These are phyloP conservation scores for Drosophila rubida DNA, from an alignment of 2,888 invertebrate species.

Conservation along the genomic window DNA sequence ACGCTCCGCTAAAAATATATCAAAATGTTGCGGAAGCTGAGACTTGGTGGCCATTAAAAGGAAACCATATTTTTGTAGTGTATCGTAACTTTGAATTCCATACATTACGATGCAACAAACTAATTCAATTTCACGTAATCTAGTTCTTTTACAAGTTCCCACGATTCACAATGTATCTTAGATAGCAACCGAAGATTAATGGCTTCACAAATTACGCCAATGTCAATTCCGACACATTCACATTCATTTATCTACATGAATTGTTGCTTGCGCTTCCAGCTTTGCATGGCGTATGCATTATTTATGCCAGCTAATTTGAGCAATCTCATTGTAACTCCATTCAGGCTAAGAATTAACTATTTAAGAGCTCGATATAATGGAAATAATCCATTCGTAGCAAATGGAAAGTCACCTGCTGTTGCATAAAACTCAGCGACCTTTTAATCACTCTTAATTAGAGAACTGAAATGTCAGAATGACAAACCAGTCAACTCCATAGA, in stretches of 20 bases:
- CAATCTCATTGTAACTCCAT: neutral
- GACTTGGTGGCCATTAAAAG: neutral
- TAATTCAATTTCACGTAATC: no score
- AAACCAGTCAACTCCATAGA: slow-evolving; percentile 24
- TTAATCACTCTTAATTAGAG: slow-evolving; percentile 60
- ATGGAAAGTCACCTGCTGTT: neutral
- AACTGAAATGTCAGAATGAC: slow-evolving; percentile 60
- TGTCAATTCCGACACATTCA: slow-evolving; percentile 16
- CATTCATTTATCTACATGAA: slow-evolving; percentile 4
- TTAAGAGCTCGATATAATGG: slow-evolving; percentile 1
- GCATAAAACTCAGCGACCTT: slow-evolving; percentile 36
- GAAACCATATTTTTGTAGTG: neutral
- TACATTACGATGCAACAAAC: no score
- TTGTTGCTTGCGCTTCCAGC: no score
- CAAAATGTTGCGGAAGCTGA: neutral
- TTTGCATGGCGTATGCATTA: slow-evolving; percentile 28
- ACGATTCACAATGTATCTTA: slow-evolving; percentile 17
- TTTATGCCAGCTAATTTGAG: neutral
- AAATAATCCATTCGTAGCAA: neutral
- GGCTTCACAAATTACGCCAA: slow-evolving; percentile 39
- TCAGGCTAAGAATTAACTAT: slow-evolving; percentile 6
- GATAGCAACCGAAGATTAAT: slow-evolving; percentile 48
- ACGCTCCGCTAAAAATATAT: neutral
- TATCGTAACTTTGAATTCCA: no score
- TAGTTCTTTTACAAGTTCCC: no score